Evolutionary conservation across 2,797 vertebrate species (phyloP).

Genomic region (Bryconaethiops microstoma): DNA sequence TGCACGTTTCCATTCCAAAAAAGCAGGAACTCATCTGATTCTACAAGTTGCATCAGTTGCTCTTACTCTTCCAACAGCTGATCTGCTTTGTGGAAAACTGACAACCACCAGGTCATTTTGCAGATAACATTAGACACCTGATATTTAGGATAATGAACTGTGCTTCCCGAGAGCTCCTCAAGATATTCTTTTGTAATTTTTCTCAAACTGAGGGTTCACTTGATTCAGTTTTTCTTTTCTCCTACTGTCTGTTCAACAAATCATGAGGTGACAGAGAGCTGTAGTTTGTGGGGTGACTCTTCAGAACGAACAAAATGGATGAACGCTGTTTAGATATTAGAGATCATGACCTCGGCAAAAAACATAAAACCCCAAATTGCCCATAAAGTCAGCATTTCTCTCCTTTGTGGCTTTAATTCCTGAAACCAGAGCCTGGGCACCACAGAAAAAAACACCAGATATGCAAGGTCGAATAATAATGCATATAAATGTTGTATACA

Average conservation of each 20-base stretch:
- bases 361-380: neutral
- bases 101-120: too few species aligned
- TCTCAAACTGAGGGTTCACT: neutral
- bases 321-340: neutral
- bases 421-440: conserved; percentile 4
- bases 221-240: neutral
- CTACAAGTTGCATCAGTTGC: too few species aligned
- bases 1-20: too few species aligned
- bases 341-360: neutral
- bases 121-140: too few species aligned
- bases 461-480: neutral
- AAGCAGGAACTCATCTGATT: too few species aligned
- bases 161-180: neutral
- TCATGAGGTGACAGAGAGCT: neutral
- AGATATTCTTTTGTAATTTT: neutral
- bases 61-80: too few species aligned
- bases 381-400: neutral
- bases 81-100: too few species aligned
- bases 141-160: too few species aligned
- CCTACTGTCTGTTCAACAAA: neutral
- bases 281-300: neutral
- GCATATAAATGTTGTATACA: neutral
- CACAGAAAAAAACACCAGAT: neutral
- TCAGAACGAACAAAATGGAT: neutral
- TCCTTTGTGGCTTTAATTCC: conserved; percentile 23